Evolutionary conservation across 2,113 vertebrate genomes (phyloP).

Genomic region (Leptosomus discolor): DNA sequence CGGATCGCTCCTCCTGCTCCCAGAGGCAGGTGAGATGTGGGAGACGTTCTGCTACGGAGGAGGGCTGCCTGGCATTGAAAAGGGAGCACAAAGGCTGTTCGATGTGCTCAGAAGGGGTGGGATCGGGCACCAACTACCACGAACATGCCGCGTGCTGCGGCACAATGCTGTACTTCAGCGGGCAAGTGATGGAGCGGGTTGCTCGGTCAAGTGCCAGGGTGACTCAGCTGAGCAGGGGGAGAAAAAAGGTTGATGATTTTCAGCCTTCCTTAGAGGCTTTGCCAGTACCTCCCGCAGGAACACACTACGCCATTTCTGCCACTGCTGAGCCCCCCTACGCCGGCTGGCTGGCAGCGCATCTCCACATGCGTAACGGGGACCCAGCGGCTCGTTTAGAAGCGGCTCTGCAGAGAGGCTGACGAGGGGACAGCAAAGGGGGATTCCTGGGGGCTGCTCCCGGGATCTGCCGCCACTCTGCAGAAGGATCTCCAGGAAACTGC

Average conservation of each 20-base stretch:
- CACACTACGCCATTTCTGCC: not conserved
- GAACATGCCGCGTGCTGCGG: rapidly evolving
- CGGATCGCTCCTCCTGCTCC: not conserved
- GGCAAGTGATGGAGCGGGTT: not conserved
- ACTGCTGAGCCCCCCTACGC: not conserved
- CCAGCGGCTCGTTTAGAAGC: not conserved
- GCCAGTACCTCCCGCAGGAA: not conserved
- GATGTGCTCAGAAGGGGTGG: not conserved
- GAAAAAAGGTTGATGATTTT: not conserved
- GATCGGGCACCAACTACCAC: not conserved
- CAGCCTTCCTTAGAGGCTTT: not conserved
- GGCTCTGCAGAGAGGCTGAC: not conserved
- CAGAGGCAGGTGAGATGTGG: rapidly evolving
- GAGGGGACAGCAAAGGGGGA: not conserved
- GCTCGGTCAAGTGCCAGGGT: rapidly evolving
- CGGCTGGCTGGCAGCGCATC: not conserved
- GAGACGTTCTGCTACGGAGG: not conserved
- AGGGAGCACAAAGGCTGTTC: not conserved
- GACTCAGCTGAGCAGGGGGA: not conserved
- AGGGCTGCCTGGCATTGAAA: not conserved
- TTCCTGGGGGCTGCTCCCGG: not conserved
- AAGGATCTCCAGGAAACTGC: not conserved
- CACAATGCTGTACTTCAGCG: not conserved
- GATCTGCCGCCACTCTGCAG: not conserved
- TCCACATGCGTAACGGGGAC: rapidly evolving